Conservation (phyloP, 1,140 invertebrate genomes). For the Papilio helenus region DNA sequence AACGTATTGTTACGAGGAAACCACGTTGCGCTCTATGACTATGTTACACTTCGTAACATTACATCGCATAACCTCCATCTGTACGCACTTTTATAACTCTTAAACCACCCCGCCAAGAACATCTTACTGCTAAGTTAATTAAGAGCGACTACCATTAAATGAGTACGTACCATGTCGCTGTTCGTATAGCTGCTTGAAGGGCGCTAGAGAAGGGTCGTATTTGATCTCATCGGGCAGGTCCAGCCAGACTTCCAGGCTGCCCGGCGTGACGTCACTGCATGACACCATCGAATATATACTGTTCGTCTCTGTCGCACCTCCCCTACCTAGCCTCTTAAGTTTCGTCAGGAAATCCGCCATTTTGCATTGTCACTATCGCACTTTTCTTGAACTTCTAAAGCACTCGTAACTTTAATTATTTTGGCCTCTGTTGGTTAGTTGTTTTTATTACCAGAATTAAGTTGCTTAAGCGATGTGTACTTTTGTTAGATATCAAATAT, state of each 20-base stretch:
- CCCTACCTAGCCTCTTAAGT: conserved; percentile 44
- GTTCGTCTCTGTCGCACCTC: conserved; percentile 44
- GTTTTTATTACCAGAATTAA: neutral
- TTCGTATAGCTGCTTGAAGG: conserved; percentile 85
- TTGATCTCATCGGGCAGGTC: conserved; percentile 86
- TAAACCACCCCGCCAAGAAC: no score
- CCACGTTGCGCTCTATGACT: no score
- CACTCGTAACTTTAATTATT: neutral
- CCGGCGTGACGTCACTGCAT: conserved; percentile 85
- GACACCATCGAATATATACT: conserved; percentile 76
- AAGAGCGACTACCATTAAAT: neutral
- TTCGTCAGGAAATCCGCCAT: conserved; percentile 52
- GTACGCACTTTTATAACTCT: no score
- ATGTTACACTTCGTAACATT: no score
- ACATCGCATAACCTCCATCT: no score
- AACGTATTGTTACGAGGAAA: no score
- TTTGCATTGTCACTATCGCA: conserved; percentile 41
- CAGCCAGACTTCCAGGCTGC: conserved; percentile 85
- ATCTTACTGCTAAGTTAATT: neutral
- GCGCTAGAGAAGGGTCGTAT: conserved; percentile 85
- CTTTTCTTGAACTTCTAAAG: neutral
- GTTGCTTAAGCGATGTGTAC: neutral
- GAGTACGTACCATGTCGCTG: conserved; percentile 80
- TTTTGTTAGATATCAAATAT: neutral
- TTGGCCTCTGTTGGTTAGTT: neutral